Percentiles rank a stretch among this genome's conserved stretches.
These are phyloP conservation scores for Drosophila pseudoobscura DNA, from an alignment of 1,140 invertebrate genomes.

Conservation along the genomic window DNA sequence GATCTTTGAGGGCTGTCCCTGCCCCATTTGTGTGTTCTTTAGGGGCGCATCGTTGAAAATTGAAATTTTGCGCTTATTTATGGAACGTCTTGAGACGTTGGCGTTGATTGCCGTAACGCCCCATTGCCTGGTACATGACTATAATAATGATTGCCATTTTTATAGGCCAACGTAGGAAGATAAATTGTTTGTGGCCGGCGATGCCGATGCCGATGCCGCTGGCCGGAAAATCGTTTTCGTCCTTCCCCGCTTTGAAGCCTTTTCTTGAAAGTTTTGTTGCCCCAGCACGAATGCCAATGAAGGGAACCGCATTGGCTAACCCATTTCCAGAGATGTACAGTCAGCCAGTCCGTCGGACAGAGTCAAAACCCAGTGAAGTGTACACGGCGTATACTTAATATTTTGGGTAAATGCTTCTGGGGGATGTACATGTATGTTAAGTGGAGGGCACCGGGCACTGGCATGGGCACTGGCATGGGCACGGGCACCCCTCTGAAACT, in stretches of 20 bases:
- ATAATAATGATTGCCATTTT: slow-evolving; percentile 77
- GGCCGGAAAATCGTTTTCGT: slow-evolving; percentile 39
- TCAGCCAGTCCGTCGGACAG: too few species aligned
- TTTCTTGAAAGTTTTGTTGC: slow-evolving; percentile 28
- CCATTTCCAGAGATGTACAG: slow-evolving; percentile 13
- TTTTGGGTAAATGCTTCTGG: slow-evolving; percentile 24
- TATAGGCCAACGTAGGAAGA: slow-evolving; percentile 56
- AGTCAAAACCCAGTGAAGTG: not conserved
- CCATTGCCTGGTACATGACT: slow-evolving; percentile 77
- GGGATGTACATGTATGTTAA: not conserved
- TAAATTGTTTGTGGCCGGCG: slow-evolving; percentile 53
- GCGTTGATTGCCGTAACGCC: slow-evolving; percentile 80
- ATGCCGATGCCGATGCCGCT: slow-evolving; percentile 12
- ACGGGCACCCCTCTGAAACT: slow-evolving; percentile 1
- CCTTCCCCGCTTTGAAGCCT: slow-evolving; percentile 50
- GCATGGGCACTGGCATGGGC: too few species aligned
- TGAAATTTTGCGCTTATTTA: slow-evolving; percentile 78
- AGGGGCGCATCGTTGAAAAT: slow-evolving; percentile 62
- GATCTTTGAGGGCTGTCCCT: slow-evolving; percentile 36
- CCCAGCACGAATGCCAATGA: slow-evolving; percentile 35
- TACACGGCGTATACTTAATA: slow-evolving; percentile 41
- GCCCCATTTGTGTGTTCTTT: slow-evolving; percentile 21
- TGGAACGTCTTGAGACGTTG: slow-evolving; percentile 54
- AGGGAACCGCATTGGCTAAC: slow-evolving; percentile 13
- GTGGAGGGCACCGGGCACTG: not conserved